These are phyloP conservation scores for Arenicola marina DNA, from an alignment of 2,888 invertebrate genomes.

Conservation along the genomic window DNA sequence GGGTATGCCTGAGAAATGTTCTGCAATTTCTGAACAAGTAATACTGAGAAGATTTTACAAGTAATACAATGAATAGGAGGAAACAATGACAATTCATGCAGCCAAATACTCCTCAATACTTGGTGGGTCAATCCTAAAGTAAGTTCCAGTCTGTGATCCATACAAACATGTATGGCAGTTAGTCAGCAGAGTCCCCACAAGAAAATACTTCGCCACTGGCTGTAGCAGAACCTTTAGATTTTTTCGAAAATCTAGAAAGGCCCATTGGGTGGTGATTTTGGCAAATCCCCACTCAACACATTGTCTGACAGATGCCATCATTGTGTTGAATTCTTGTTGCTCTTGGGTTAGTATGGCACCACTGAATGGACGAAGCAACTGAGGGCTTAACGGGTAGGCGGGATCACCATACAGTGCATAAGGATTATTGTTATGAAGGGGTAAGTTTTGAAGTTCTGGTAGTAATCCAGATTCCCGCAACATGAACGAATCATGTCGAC, in stretches of 20 bases:
- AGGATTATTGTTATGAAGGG: not conserved
- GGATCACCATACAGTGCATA: not conserved
- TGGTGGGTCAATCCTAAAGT: slow-evolving; percentile 7
- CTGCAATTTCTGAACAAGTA: too few relatives aligned
- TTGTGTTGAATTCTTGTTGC: not conserved
- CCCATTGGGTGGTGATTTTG: too few relatives aligned
- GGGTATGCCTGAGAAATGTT: too few relatives aligned
- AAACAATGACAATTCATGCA: too few relatives aligned
- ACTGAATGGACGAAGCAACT: not conserved
- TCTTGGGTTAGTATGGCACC: slow-evolving; percentile 1
- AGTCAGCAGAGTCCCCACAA: slow-evolving; percentile 23
- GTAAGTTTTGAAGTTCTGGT: not conserved
- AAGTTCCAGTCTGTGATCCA: slow-evolving; percentile 10
- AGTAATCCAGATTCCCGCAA: not conserved
- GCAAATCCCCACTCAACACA: slow-evolving; percentile 7
- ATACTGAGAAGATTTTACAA: too few relatives aligned
- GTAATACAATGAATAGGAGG: too few relatives aligned
- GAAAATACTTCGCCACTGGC: slow-evolving; percentile 20
- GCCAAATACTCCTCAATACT: not conserved
- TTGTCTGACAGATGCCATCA: not conserved
- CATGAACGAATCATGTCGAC: not conserved
- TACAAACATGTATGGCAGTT: slow-evolving; percentile 32
- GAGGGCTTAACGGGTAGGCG: not conserved
- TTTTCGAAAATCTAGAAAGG: slow-evolving; percentile 17
- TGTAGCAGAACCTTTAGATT: slow-evolving; percentile 28